Evolutionary conservation across 1,140 invertebrate genomes (phyloP).

Genomic region (Rhizoglyphus robini): DNA sequence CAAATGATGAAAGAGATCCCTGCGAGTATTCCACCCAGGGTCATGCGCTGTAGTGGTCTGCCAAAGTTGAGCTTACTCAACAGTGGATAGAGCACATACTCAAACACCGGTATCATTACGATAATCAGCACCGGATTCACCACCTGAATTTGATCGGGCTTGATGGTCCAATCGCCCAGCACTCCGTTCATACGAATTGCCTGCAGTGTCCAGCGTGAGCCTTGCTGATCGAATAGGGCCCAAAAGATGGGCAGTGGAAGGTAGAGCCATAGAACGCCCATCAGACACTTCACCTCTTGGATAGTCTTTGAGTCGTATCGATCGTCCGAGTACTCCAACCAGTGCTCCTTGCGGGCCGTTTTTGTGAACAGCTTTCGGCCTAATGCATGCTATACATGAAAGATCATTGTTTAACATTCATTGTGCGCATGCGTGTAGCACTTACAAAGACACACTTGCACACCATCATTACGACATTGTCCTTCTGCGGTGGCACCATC

Average conservation of each 20-base stretch:
- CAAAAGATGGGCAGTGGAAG: constrained; percentile 75
- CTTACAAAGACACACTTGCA: constrained; percentile 61
- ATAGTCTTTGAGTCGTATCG: constrained; percentile 48
- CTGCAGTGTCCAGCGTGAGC: constrained; percentile 86
- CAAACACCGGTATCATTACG: constrained; percentile 70
- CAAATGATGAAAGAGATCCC: constrained; percentile 72
- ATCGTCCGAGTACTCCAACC: constrained; percentile 60
- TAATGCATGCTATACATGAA: constrained; percentile 21
- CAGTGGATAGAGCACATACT: constrained; percentile 50
- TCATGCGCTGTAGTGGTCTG: constrained; percentile 57
- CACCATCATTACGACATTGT: constrained; percentile 66
- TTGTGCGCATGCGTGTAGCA: too few relatives aligned
- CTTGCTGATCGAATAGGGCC: constrained; percentile 71
- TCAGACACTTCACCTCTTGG: constrained; percentile 54
- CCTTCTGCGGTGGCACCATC: constrained; percentile 53
- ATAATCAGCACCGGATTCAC: constrained; percentile 73
- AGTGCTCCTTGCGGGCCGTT: constrained; percentile 47
- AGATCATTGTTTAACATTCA: neutral
- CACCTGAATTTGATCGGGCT: constrained; percentile 78
- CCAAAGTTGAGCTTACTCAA: constrained; percentile 36
- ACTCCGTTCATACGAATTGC: constrained; percentile 73
- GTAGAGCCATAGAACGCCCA: constrained; percentile 61
- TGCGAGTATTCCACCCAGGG: constrained; percentile 67
- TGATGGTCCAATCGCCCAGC: constrained; percentile 44
- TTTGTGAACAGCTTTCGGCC: constrained; percentile 23